Evolutionary conservation across 2,797 vertebrate genomes (phyloP).

Genomic region (Bovichtus variegatus): DNA sequence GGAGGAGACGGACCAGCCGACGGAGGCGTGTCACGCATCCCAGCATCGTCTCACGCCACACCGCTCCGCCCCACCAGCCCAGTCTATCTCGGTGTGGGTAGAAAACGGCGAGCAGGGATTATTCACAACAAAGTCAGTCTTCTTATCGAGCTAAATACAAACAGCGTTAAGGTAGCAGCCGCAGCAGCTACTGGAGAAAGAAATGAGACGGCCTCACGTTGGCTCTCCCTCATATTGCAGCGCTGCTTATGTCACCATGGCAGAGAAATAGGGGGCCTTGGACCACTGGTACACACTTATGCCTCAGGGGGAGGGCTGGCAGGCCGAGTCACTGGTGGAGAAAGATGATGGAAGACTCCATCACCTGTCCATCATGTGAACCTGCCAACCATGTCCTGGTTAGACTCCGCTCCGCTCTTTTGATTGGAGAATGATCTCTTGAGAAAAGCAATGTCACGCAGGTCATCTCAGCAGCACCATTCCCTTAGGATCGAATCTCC

Average conservation of each 20-base stretch:
- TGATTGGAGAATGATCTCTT: constrained; percentile 71
- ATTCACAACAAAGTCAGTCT: constrained; percentile 58
- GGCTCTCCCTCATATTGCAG: constrained; percentile 82
- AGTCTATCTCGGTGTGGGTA: constrained; percentile 55
- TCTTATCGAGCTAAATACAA: constrained; percentile 41
- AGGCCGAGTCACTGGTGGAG: constrained; percentile 67
- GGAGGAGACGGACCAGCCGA: constrained; percentile 95
- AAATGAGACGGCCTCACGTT: constrained; percentile 70
- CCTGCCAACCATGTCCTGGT: constrained; percentile 62
- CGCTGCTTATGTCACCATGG: constrained; percentile 89
- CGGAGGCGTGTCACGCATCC: constrained; percentile 90
- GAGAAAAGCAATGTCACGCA: constrained; percentile 61
- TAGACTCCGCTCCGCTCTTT: constrained; percentile 24
- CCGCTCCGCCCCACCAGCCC: constrained; percentile 70
- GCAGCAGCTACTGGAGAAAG: constrained; percentile 76
- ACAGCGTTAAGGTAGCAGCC: constrained; percentile 58
- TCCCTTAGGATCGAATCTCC: constrained; percentile 50
- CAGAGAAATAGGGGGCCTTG: constrained; percentile 80
- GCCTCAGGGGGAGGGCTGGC: constrained; percentile 62
- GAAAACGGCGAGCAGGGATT: constrained; percentile 34
- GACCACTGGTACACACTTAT: constrained; percentile 69
- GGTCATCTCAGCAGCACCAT: constrained; percentile 76
- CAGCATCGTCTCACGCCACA: constrained; percentile 90
- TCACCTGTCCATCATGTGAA: constrained; percentile 77
- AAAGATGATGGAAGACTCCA: constrained; percentile 78